phyloP scores from a whole-genome alignment of 2,113 vertebrate genomes.

The Lophochroa leadbeateri region DNA sequence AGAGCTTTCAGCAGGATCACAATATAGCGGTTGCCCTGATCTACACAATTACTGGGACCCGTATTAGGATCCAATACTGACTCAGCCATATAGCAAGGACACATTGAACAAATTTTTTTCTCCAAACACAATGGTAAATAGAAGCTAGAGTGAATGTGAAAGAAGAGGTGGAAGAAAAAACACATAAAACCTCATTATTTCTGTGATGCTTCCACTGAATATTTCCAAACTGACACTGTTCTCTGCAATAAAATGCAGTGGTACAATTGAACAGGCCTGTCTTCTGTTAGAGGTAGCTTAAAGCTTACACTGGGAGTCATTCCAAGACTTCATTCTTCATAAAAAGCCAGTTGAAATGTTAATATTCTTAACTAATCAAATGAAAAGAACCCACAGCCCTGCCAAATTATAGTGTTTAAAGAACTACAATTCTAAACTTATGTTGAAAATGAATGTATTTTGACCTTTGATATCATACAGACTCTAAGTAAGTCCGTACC shows the following conservation, averaged over 20 bases:
- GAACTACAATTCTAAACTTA: not conserved
- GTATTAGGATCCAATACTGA: not conserved
- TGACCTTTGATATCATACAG: not conserved
- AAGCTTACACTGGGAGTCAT: not conserved
- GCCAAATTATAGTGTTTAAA: not conserved
- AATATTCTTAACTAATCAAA: conserved; percentile 13
- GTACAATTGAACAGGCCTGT: not conserved
- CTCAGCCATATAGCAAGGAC: not conserved
- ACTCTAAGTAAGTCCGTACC: not conserved
- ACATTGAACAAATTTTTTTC: not conserved
- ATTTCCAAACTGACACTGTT: not conserved
- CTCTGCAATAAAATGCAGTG: not conserved
- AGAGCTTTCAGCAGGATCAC: not conserved
- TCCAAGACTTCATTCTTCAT: not conserved
- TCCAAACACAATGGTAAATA: not conserved
- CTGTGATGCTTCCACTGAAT: not conserved
- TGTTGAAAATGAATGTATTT: not conserved
- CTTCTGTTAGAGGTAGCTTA: not conserved
- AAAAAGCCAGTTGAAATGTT: not conserved
- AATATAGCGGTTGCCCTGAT: not conserved
- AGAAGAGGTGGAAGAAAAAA: not conserved
- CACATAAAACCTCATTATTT: not conserved
- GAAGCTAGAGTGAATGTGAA: not conserved
- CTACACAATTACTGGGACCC: not conserved
- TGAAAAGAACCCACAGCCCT: not conserved